phyloP scores from a whole-genome alignment of 2,113 vertebrate genomes.

The Pyxicephalus adspersus region DNA sequence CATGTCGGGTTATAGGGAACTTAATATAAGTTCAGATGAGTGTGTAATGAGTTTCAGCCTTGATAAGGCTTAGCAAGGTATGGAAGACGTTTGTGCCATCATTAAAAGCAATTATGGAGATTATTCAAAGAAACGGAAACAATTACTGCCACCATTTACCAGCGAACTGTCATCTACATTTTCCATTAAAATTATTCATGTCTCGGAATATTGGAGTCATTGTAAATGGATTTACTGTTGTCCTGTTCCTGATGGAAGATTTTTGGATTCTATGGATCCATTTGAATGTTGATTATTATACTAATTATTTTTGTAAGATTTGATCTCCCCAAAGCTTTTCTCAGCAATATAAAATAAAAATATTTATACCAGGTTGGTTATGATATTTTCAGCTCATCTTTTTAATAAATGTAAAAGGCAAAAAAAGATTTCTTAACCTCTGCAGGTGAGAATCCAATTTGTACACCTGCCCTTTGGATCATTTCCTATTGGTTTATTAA shows the following conservation, averaged over 20 bases:
- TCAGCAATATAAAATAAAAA: too few relatives aligned
- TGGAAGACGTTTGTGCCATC: background rate
- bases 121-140: constrained; percentile 15
- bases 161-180: constrained; percentile 45
- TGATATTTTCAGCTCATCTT: too few relatives aligned
- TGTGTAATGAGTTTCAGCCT: constrained; percentile 7
- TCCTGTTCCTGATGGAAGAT: constrained; percentile 38
- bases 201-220: constrained; percentile 59
- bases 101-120: constrained; percentile 39
- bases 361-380: too few relatives aligned
- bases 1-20: background rate
- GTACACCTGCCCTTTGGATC: too few relatives aligned
- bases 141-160: constrained; percentile 49
- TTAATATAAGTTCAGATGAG: constrained; percentile 28
- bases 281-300: background rate
- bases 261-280: constrained; percentile 30
- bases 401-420: too few relatives aligned
- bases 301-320: too few relatives aligned
- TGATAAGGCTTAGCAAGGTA: constrained; percentile 7
- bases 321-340: too few relatives aligned
- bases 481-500: too few relatives aligned
- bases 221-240: constrained; percentile 48
- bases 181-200: constrained; percentile 48
- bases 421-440: too few relatives aligned
- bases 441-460: too few relatives aligned